phyloP scores from a whole-genome alignment of 2,888 invertebrate genomes.

The Cephus pygmeus region DNA sequence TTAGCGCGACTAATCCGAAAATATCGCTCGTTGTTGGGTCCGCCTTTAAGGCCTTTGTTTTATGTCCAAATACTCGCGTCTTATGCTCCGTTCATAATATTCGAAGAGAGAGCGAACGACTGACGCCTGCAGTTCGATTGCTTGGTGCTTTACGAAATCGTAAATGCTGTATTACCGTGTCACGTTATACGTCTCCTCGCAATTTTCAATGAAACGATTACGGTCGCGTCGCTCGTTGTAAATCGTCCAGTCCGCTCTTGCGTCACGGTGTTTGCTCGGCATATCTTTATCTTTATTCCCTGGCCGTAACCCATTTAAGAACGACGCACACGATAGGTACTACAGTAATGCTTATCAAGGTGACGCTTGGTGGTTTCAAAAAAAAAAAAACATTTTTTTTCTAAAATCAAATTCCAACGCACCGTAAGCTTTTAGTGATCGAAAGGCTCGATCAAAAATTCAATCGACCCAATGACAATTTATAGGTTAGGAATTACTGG shows the following conservation, averaged over 20 bases:
- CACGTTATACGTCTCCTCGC: not conserved
- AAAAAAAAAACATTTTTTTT: no score
- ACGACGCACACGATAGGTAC: not conserved
- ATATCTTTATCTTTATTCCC: not conserved
- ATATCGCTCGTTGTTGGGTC: conserved; percentile 31
- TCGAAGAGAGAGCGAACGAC: not conserved
- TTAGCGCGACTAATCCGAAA: conserved; percentile 41
- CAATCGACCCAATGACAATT: not conserved
- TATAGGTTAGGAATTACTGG: not conserved
- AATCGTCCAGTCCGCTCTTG: not conserved
- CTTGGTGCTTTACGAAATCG: not conserved
- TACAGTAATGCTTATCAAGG: not conserved
- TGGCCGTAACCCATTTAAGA: not conserved
- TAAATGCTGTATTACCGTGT: not conserved
- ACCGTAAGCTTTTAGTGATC: not conserved
- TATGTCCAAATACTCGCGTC: not conserved
- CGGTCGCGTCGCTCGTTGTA: not conserved
- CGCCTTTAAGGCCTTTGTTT: not conserved
- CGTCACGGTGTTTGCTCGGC: not conserved
- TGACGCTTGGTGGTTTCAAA: not conserved
- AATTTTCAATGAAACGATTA: not conserved
- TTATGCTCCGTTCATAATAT: not conserved
- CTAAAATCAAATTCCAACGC: no score
- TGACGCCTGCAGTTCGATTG: not conserved
- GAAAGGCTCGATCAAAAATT: not conserved